Percentiles rank a stretch among this genome's conserved stretches.
Conservation (phyloP, 2,888 invertebrate genomes). For the Campoletis raptor region DNA sequence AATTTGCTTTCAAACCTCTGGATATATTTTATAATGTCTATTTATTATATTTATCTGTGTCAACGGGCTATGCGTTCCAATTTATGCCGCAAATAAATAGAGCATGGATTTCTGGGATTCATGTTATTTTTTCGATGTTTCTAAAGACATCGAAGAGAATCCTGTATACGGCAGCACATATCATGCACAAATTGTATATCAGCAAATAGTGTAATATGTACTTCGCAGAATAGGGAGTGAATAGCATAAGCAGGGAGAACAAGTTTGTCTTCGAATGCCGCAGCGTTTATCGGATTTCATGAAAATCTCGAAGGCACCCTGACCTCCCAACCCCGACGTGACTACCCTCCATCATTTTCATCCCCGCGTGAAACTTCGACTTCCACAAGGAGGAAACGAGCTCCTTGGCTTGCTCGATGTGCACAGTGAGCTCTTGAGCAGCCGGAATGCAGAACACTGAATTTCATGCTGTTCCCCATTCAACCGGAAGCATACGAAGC, state of each 20-base stretch:
- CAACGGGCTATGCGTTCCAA: background rate
- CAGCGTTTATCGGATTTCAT: conserved; percentile 53
- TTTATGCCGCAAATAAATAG: background rate
- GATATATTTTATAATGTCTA: background rate
- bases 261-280: conserved; percentile 37
- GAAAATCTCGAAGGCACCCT: conserved; percentile 41
- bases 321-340: background rate
- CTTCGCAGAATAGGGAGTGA: conserved; percentile 16
- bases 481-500: conserved; percentile 4
- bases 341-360: background rate
- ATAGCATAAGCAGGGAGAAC: conserved; percentile 25
- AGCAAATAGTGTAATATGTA: background rate
- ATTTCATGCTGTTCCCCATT: conserved; percentile 1
- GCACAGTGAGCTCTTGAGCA: background rate
- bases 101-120: background rate
- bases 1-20: no score
- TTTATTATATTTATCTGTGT: background rate
- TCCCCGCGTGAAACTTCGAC: conserved; percentile 37
- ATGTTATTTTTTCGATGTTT: background rate
- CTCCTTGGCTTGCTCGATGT: conserved; percentile 9
- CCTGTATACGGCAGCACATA: background rate
- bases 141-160: background rate
- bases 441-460: conserved; percentile 21
- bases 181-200: background rate
- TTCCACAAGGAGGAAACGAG: conserved; percentile 29